phyloP scores from a whole-genome alignment of 2,113 vertebrate species.

The Myiozetetes cayanensis region DNA sequence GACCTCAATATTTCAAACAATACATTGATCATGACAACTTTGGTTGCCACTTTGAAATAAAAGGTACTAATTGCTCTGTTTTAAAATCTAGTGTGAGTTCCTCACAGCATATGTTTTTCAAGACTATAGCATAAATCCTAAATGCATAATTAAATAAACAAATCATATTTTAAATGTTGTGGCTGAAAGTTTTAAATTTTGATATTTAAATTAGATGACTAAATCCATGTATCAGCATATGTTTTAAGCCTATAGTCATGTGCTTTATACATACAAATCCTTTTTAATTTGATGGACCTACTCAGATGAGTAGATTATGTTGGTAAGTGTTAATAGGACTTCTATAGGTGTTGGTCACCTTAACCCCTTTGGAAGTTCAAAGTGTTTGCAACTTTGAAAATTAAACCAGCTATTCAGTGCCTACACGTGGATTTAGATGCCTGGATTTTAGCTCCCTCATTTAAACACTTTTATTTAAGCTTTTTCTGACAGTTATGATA shows the following conservation, averaged over 20 bases:
- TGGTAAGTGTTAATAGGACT: neutral
- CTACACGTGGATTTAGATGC: conserved; percentile 38
- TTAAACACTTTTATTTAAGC: conserved; percentile 6
- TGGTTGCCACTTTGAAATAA: neutral
- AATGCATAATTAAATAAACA: neutral
- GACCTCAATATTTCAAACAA: neutral
- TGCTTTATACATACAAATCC: neutral
- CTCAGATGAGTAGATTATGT: neutral
- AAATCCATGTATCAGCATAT: neutral
- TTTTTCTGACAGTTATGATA: conserved; percentile 26
- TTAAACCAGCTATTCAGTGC: conserved; percentile 51
- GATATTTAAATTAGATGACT: neutral
- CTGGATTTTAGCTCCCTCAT: conserved; percentile 5
- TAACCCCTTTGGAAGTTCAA: conserved; percentile 15
- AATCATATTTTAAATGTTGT: neutral
- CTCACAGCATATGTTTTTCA: neutral
- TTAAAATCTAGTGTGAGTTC: neutral
- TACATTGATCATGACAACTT: neutral
- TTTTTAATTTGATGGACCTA: neutral
- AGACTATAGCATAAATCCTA: neutral
- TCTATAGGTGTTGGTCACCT: neutral
- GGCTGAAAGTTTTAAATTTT: neutral
- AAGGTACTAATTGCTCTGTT: neutral
- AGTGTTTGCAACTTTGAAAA: conserved; percentile 5
- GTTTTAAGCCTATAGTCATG: neutral